phyloP scores from a whole-genome alignment of 2,797 vertebrate species.

The Margarornis squamiger region DNA sequence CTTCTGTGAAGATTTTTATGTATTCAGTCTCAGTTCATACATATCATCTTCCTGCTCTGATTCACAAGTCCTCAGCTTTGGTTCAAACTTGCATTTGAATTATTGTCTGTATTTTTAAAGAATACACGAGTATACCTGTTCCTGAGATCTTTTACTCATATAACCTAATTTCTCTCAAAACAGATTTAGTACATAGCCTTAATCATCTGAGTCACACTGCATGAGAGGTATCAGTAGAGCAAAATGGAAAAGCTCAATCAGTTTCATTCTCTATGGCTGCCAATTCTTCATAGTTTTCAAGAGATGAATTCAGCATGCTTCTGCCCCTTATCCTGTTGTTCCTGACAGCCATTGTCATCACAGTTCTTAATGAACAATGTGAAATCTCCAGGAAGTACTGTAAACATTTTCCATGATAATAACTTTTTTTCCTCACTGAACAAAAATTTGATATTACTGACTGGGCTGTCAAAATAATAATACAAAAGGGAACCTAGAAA shows the following conservation, averaged over 20 bases:
- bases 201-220: background rate
- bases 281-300: background rate
- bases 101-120: background rate
- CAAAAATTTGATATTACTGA: background rate
- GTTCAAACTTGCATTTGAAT: background rate
- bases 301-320: background rate
- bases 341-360: background rate
- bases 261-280: background rate
- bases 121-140: background rate
- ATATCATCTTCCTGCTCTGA: background rate
- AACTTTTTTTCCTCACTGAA: background rate
- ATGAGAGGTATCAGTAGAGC: background rate
- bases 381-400: background rate
- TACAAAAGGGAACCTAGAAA: background rate
- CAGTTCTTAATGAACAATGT: background rate
- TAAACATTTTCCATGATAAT: background rate
- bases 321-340: background rate
- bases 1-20: background rate
- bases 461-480: background rate
- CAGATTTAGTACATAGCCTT: background rate
- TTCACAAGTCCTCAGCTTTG: background rate
- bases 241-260: background rate
- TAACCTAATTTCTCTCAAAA: background rate
- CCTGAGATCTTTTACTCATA: background rate
- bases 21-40: background rate